Evolutionary conservation across 1,140 invertebrate species (phyloP), one percentile per base, ranked within the genome.

Genomic region (Samia ricini): DNA sequence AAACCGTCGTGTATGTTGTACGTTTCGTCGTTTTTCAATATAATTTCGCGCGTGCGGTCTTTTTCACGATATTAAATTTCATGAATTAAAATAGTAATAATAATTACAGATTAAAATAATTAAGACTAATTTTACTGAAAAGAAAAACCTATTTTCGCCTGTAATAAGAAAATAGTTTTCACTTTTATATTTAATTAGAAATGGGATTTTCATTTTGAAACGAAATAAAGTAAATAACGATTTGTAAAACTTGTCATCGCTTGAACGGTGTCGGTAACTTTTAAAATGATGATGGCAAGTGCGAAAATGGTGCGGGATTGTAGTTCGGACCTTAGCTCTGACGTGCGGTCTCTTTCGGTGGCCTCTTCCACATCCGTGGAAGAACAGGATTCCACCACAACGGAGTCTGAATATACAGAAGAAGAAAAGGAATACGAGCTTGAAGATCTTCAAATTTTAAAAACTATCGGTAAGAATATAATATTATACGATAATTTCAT

Each of bases 401-500:
- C 87, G 0, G 92, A 92, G 54, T 91, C 92, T 0, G 92, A 92
- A 64, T 92, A 91, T 61, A 90, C 91, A 50, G 94, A 95, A 74
- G 94, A 94, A 66, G 91, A 93, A 54, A 93, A 94, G 64, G 93
- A 93, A 71, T 95, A 94, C 75, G 93, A 93, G 68, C 87, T 96
- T 69, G 95, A 96, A 66, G 94, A 96, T 75, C 92, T 95, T 67
- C 94, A 96, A 77, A 95, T 95, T 66, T 93, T 96, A 66, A 96
- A 95, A 91, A 96, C 95, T 54, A 95, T 96, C 57, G 95, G 95
- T 96, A 77, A 94, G 94, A 65, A 49, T 23, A n/a, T 10, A 48
- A 15, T 15, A 4, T 48, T 6, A 18, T 12, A 22, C 48, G 12
- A 19, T 56, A 8, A 12, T 33, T 33, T 18, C 7, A 19, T 56